Evolutionary conservation across 2,113 vertebrate species (phyloP), one percentile per base, ranked within the genome.

Genomic region (Turnix velox): DNA sequence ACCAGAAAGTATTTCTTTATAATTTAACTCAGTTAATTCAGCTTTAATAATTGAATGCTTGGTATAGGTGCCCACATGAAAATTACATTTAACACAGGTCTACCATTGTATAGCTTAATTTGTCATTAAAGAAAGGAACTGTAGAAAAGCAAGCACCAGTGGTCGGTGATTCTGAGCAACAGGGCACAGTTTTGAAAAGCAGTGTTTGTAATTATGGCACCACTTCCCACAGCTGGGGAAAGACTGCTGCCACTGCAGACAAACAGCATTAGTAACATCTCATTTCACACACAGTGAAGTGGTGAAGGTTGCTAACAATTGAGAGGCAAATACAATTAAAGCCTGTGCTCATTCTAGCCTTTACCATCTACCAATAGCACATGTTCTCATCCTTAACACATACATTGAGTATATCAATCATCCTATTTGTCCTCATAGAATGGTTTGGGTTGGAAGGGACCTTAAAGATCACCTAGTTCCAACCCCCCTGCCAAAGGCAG

Each of bases 361-460:
- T 87, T 74, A 28, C 1, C 3, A 59, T 54, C 20, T 45, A 57
- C 42, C 6, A 14, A 28, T 17, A 75, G 31, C 37, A 37, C 15
- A 2, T 6, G 42, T 51, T 75, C 66, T 82, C 23, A 14, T 59
- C 35, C 61, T 80, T 33, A 46, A 7, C 20, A 48, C 17, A 18
- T 31, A 4, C 46, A 7, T 3, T n/a, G 23, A 6, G 24, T 43
- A 3, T 40, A 52, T 18, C 0, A 0, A 59, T 49, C 2, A 3
- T 17, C n/a, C 35, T 18, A 9, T 61, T 40, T 75, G 25, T 42
- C 61, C 57, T 45, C 5, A 1, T 0, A n/a, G n/a, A n/a, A n/a
- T n/a, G n/a, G n/a, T n/a, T n/a, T n/a, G n/a, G n/a, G n/a, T n/a
- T n/a, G n/a, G n/a, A n/a, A n/a, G n/a, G n/a, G n/a, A n/a, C n/a